A percentile compares a stretch with the other conserved stretches of the same genome.
These are phyloP conservation scores for Sminthurinus aureus DNA, from an alignment of 2,888 invertebrate species.

Conservation along the genomic window DNA sequence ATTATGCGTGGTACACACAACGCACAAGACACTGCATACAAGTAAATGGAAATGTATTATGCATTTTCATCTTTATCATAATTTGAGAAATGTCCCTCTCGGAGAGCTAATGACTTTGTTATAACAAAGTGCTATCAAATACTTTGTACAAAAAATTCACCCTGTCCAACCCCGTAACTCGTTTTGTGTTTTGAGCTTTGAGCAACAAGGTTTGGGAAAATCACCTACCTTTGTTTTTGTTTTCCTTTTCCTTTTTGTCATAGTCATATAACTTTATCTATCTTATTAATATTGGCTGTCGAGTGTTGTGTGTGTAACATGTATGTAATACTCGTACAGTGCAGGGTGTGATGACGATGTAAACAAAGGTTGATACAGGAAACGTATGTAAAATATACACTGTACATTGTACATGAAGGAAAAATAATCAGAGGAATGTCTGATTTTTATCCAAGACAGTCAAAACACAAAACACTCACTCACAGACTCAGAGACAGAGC, in stretches of 20 bases:
- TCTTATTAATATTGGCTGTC: too few species aligned
- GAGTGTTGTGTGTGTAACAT: too few species aligned
- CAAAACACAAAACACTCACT: neutral
- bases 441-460: neutral
- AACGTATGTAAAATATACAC: neutral
- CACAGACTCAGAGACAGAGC: too few species aligned
- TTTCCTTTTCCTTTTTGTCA: too few species aligned
- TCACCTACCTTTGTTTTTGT: too few species aligned
- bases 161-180: too few species aligned
- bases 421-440: neutral
- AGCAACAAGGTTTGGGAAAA: neutral
- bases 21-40: too few species aligned
- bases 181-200: neutral
- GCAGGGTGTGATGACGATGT: too few species aligned
- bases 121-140: slow-evolving; percentile 18
- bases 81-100: neutral
- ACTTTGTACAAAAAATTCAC: too few species aligned
- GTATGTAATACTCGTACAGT: too few species aligned
- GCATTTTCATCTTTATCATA: neutral
- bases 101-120: slow-evolving; percentile 30
- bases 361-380: neutral
- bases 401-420: neutral
- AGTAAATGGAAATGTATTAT: neutral
- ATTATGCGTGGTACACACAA: neutral
- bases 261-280: too few species aligned